phyloP scores from a whole-genome alignment of 1,140 invertebrate species.

The Goniozus legneri region DNA sequence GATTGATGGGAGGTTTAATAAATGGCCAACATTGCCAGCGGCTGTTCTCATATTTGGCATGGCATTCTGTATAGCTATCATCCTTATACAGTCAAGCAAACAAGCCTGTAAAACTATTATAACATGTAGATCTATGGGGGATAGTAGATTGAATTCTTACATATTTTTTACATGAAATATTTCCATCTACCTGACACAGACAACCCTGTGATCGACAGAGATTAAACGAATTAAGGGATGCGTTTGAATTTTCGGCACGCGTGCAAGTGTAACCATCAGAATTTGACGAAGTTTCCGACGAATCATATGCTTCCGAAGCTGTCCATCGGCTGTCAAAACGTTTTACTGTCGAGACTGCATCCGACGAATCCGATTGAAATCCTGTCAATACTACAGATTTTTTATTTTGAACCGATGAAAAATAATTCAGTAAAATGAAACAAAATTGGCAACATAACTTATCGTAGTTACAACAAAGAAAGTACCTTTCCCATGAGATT shows the following conservation, averaged over 20 bases:
- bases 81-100: constrained; percentile 37
- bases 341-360: constrained; percentile 41
- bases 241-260: neutral
- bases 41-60: constrained; percentile 41
- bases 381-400: constrained; percentile 19
- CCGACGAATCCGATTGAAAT: constrained; percentile 41
- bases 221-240: constrained; percentile 10
- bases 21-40: constrained; percentile 25
- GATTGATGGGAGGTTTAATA: constrained; percentile 25
- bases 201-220: constrained; percentile 36
- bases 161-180: too few species aligned
- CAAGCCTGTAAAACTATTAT: constrained; percentile 28
- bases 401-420: neutral
- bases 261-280: constrained; percentile 21
- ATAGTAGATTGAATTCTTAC: too few species aligned
- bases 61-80: constrained; percentile 42
- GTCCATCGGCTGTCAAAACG: constrained; percentile 41
- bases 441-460: too few species aligned
- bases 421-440: neutral
- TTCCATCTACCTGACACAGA: constrained; percentile 38
- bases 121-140: neutral
- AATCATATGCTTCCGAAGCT: constrained; percentile 41
- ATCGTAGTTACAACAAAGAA: too few species aligned
- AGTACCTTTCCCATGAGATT: constrained; percentile 30
- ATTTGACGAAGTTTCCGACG: constrained; percentile 40